These are phyloP conservation scores for Phthorimaea operculella DNA, from an alignment of 1,140 invertebrate genomes.

Conservation along the genomic window DNA sequence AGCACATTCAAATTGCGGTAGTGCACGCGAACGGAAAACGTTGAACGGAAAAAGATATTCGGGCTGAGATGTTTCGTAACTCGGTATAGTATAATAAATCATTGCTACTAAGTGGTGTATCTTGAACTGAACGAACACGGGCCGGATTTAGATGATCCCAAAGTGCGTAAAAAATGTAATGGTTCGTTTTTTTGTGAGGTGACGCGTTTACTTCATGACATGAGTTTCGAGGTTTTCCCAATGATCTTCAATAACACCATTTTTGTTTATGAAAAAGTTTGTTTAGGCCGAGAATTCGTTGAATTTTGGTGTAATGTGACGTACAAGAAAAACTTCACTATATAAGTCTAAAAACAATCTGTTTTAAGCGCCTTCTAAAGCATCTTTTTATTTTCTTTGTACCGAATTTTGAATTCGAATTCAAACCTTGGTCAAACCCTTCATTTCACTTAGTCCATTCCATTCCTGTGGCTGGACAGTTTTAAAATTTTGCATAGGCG, in stretches of 20 bases:
- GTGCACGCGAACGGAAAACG: slow-evolving; percentile 55
- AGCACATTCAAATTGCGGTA: slow-evolving; percentile 62
- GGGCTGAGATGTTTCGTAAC: slow-evolving; percentile 43
- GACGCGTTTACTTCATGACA: background rate
- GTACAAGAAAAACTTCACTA: too few species aligned
- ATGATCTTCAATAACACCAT: background rate
- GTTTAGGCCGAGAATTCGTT: background rate
- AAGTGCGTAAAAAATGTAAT: background rate
- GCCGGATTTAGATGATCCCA: background rate
- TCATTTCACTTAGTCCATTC: too few species aligned
- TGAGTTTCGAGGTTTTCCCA: background rate
- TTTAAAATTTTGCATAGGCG: too few species aligned
- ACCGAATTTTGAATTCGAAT: too few species aligned
- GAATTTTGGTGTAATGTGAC: too few species aligned
- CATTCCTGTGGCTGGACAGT: too few species aligned
- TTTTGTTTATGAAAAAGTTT: background rate
- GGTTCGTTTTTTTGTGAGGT: background rate
- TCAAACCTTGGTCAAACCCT: too few species aligned
- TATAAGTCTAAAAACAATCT: too few species aligned
- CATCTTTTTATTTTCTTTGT: too few species aligned
- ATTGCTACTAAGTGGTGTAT: slow-evolving; percentile 31
- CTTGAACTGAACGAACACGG: background rate
- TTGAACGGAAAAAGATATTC: slow-evolving; percentile 39
- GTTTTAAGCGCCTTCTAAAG: too few species aligned
- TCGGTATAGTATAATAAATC: slow-evolving; percentile 55